A percentile compares a stretch with the other conserved stretches of the same genome.
Evolutionary conservation across 2,797 vertebrate species (phyloP).

Genomic region (Crotalus adamanteus): DNA sequence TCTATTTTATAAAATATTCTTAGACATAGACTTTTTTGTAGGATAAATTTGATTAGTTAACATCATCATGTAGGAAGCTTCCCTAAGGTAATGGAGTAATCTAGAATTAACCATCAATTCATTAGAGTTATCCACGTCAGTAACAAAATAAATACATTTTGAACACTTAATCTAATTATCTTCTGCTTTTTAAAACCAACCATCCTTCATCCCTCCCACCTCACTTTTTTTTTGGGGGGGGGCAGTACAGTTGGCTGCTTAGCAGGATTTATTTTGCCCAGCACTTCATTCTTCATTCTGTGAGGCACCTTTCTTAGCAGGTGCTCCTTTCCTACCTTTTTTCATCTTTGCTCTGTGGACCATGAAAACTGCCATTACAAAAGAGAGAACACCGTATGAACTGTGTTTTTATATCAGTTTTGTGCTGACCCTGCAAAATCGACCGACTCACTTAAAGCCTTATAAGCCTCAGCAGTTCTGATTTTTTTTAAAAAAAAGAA

Average conservation of each 20-base stretch:
- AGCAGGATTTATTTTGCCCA: constrained; percentile 50
- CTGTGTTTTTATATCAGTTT: constrained; percentile 59
- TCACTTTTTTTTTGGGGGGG: background rate
- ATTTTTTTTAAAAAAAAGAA: constrained; percentile 8
- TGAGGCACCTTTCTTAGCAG: constrained; percentile 60
- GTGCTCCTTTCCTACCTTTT: constrained; percentile 59
- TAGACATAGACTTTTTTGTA: background rate
- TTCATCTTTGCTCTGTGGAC: constrained; percentile 67
- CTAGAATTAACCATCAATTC: background rate
- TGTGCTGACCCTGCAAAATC: constrained; percentile 65
- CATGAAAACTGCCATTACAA: constrained; percentile 65
- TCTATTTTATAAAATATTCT: background rate
- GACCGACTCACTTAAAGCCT: constrained; percentile 55
- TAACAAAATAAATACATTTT: constrained; percentile 20
- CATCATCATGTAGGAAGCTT: background rate
- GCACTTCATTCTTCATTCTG: constrained; percentile 52
- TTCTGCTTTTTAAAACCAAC: constrained; percentile 48
- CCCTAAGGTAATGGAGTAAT: background rate
- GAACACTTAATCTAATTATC: constrained; percentile 36
- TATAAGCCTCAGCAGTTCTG: constrained; percentile 55
- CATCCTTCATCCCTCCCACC: background rate
- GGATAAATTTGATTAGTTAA: background rate
- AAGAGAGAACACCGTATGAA: constrained; percentile 52
- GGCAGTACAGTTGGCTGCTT: constrained; percentile 37
- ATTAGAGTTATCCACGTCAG: constrained; percentile 10